Percentiles rank a stretch among this genome's conserved stretches.
phyloP scores from a whole-genome alignment of 2,888 invertebrate species.

The Dynastes hyllus region DNA sequence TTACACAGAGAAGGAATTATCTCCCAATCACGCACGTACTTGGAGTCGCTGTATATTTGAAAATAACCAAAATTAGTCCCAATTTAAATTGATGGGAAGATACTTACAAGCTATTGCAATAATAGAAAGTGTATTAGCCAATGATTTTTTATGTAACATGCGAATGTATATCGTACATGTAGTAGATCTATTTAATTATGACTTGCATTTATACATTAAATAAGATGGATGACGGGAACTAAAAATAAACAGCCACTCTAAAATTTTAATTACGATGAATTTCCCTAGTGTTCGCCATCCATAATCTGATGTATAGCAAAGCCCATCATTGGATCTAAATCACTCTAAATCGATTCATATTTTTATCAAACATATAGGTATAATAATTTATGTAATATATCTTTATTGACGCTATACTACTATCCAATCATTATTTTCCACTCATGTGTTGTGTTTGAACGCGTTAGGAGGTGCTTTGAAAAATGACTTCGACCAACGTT shows the following conservation, averaged over 20 bases:
- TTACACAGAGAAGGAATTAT: too few species aligned
- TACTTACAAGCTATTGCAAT: too few species aligned
- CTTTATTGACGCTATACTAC: slow-evolving; percentile 23
- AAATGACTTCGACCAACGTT: slow-evolving; percentile 11
- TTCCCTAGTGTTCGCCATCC: background rate
- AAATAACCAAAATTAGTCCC: too few species aligned
- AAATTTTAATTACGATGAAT: slow-evolving; percentile 16
- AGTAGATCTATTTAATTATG: too few species aligned
- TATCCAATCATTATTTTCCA: slow-evolving; percentile 15
- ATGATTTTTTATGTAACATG: too few species aligned
- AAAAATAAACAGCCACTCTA: slow-evolving; percentile 3
- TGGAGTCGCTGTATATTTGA: too few species aligned
- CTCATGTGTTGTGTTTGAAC: slow-evolving; percentile 30
- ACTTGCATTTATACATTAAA: background rate
- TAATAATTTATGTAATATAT: slow-evolving; percentile 22
- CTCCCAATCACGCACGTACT: too few species aligned
- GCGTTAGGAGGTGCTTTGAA: background rate
- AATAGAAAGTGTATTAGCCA: too few species aligned
- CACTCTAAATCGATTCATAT: background rate
- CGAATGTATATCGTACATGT: too few species aligned
- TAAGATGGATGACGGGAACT: slow-evolving; percentile 8
- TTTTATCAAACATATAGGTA: slow-evolving; percentile 19
- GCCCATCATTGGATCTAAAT: background rate
- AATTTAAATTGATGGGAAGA: too few species aligned
- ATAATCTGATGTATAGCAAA: slow-evolving; percentile 4